Percentiles rank a stretch among this genome's conserved stretches.
phyloP scores from a whole-genome alignment of 2,888 invertebrate genomes.

The Cloeon dipterum region DNA sequence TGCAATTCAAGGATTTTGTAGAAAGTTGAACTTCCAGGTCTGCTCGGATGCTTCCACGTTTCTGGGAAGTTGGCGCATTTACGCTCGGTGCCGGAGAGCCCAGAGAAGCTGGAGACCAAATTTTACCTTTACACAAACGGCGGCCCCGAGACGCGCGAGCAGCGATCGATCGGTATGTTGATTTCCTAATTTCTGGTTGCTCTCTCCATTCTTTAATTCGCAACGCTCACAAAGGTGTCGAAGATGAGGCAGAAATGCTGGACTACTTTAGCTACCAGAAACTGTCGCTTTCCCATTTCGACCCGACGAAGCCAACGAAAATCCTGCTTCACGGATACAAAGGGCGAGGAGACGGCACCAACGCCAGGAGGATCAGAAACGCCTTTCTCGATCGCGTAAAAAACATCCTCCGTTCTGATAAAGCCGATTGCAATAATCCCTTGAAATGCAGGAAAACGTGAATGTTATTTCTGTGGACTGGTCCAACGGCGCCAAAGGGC shows the following conservation, averaged over 20 bases:
- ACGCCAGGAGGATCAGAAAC: conserved; percentile 20
- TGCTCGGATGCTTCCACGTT: conserved; percentile 5
- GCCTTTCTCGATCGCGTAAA: conserved; percentile 25
- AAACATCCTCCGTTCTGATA: background rate
- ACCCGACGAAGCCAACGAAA: conserved; percentile 21
- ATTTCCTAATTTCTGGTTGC: too few species aligned
- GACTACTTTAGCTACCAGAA: too few species aligned
- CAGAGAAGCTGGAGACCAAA: conserved; percentile 24
- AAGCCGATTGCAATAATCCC: background rate
- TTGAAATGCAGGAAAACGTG: conserved; percentile 21
- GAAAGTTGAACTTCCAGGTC: background rate
- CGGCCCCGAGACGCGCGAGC: too few species aligned
- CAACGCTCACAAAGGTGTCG: too few species aligned
- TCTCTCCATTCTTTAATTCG: too few species aligned
- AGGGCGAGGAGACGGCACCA: conserved; percentile 26
- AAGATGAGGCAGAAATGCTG: too few species aligned
- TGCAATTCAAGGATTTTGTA: background rate
- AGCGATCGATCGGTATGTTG: too few species aligned
- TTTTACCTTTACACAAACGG: conserved; percentile 25
- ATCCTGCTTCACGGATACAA: conserved; percentile 32
- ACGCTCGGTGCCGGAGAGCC: conserved; percentile 22
- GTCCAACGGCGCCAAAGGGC: conserved; percentile 29
- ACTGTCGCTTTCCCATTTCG: conserved; percentile 20
- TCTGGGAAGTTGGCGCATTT: conserved; percentile 2
- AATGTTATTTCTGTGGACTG: conserved; percentile 31